phyloP scores from a whole-genome alignment of 2,113 vertebrate species.

The Columba livia region DNA sequence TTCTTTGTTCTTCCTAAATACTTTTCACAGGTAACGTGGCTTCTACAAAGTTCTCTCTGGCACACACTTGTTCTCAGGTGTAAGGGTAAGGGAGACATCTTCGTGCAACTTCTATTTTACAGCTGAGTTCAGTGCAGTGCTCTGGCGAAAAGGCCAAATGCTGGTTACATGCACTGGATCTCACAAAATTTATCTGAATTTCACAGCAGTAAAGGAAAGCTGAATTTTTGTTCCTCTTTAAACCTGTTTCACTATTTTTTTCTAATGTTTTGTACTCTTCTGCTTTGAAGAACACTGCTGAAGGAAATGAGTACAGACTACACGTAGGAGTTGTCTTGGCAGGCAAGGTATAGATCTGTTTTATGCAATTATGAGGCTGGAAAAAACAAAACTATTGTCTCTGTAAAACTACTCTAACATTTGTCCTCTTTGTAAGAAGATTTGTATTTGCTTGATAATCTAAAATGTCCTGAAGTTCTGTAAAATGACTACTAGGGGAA shows the following conservation, averaged over 20 bases:
- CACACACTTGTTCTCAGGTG: not conserved
- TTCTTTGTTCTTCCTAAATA: not conserved
- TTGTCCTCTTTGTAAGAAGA: not conserved
- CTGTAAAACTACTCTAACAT: not conserved
- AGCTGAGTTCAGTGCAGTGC: not conserved
- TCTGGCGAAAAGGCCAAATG: not conserved
- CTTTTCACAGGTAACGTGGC: not conserved
- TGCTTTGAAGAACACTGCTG: not conserved
- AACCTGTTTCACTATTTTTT: not conserved
- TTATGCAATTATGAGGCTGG: not conserved
- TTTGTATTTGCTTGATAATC: not conserved
- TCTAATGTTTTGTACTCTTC: not conserved
- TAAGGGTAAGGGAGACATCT: not conserved
- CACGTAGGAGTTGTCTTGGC: not conserved
- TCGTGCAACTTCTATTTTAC: not conserved
- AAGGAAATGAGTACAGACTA: not conserved
- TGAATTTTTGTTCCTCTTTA: not conserved
- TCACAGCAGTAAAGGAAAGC: not conserved
- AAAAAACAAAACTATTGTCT: not conserved
- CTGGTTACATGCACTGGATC: not conserved
- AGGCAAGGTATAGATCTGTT: not conserved
- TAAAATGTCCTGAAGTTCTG: rapidly evolving
- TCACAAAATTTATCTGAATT: not conserved
- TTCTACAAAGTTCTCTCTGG: not conserved
- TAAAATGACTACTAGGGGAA: not conserved